Base-by-base conservation (phyloP, 1,140 invertebrate genomes). In the Zaprionus inermis region DNA sequence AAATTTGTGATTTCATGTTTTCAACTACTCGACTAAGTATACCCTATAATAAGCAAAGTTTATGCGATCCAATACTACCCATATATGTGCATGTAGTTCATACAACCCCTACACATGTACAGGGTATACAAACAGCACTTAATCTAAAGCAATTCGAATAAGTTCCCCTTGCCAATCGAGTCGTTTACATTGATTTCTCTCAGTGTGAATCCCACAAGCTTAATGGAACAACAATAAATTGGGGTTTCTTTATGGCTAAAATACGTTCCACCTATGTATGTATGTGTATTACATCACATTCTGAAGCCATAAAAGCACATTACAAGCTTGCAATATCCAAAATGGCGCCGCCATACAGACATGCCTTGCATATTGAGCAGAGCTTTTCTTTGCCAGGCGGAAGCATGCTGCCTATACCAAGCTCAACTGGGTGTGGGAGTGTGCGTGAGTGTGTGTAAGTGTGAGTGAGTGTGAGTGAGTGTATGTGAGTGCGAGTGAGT, bases 221-320 rank as follows among this genome's bases (percentile, higher is more conserved):
- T 16, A 57, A 57, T 57, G 18, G 14, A 11, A 36, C 32, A 18
- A 28, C 10, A 32, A 32, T 12, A 36, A 49, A 49, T 44, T 36
- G 30, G 16, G 55, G 18, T 49, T 36, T 57, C 32, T 57, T 57
- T 36, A 49, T 49, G 20, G 9, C 44, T 2, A 49, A 20, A 49
- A 22, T 20, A 49, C 44, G 18, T 5, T 16, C 18, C 9, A 12
- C 16, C 18, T 22, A 18, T 11, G 4, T 7, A 44, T 7, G n/a
- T 11, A 12, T 44, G 7, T 44, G 7, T 18, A 36, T 71, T 72
- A 59, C 72, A 71, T 63, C 55, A 75, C 44, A 59, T 54, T 55
- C 22, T 71, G 38, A 24, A 36, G 36, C 46, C 41, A 57, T 36
- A 65, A 72, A 57, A 64, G 14, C 46, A 52, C 18, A 63, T 49